Conservation (phyloP, 2,797 vertebrate species). For the Coccyzus lansbergi region DNA sequence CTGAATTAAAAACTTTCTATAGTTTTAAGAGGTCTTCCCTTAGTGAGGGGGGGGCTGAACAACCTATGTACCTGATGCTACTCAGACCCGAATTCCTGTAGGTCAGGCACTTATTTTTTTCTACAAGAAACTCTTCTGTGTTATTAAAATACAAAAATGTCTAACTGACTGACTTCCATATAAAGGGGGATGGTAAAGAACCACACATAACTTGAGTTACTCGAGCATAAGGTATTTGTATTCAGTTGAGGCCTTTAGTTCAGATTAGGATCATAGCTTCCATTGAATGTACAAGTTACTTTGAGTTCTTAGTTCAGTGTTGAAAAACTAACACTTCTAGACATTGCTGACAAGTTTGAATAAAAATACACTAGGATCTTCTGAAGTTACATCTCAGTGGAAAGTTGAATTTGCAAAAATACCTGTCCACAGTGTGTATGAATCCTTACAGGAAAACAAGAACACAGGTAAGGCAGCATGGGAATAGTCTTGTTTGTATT, state of each 20-base stretch:
- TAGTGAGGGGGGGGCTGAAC: background rate
- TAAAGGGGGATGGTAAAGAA: conserved; percentile 16
- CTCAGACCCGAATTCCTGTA: conserved; percentile 15
- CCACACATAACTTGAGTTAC: conserved; percentile 57
- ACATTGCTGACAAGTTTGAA: conserved; percentile 49
- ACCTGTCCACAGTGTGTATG: background rate
- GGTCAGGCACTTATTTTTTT: conserved; percentile 9
- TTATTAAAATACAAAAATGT: conserved; percentile 47
- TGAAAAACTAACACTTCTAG: conserved; percentile 61
- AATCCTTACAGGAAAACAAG: conserved; percentile 12
- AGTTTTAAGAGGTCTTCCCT: background rate
- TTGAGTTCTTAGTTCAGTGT: conserved; percentile 44
- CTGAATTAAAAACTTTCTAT: background rate
- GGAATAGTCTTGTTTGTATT: background rate
- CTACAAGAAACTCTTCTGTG: background rate
- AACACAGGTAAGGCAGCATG: background rate
- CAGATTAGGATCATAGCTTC: conserved; percentile 75
- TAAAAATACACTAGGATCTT: conserved; percentile 51
- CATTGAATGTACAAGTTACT: conserved; percentile 54
- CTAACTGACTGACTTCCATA: conserved; percentile 27
- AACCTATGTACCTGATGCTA: background rate
- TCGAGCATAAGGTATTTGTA: conserved; percentile 73
- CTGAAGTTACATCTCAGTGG: conserved; percentile 44
- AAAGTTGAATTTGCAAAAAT: conserved; percentile 38
- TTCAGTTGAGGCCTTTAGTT: conserved; percentile 70